Evolutionary conservation across 2,113 vertebrate genomes (phyloP), one percentile per base, ranked within the genome.

Genomic region (Platycercus adscitus): DNA sequence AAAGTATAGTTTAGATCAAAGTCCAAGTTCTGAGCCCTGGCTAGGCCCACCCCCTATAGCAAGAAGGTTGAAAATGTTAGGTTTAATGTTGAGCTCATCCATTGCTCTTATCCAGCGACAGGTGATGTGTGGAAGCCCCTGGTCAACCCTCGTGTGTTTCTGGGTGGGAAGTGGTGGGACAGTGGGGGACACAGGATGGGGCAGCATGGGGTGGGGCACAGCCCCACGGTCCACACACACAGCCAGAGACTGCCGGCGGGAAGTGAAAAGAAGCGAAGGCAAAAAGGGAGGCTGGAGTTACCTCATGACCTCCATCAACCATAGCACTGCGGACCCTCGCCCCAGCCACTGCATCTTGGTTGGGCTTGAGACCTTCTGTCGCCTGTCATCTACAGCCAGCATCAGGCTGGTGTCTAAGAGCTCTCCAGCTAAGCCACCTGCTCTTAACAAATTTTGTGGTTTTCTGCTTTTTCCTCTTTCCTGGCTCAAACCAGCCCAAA

Each of bases 131-230:
- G 47, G 44, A 71, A 86, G 49, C 10, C 16, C 15, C 29, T 31
- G 24, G 14, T 44, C 20, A 80, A n/a, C 29, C 26, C 64, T 49
- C 0, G 3, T 0, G 0, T 71, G 41, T 79, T 81, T 78, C 60
- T 35, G 60, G 78, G 23, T 3, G 5, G 19, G 24, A 3, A 10
- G 26, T 35, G 56, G 10, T 26, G 14, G 23, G 9, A 19, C 4
- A 5, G 8, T 46, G 33, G 41, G 35, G 35, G 4, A 8, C 31
- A 71, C 31, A 91, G 60, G 37, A 66, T 1, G 5, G 46, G 58
- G 19, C 5, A 66, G 39, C 0, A 0, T 24, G 6, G 6, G 7
- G 3, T 5, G 19, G 5, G 5, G 13, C 21, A 19, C 16, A 75
- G 46, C 11, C 33, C 23, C 1, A 1, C 1, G 2, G 7, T 63